Evolutionary conservation across 2,888 invertebrate genomes (phyloP), one percentile per base, ranked within the genome.

Genomic region (Caenorhabditis angaria): DNA sequence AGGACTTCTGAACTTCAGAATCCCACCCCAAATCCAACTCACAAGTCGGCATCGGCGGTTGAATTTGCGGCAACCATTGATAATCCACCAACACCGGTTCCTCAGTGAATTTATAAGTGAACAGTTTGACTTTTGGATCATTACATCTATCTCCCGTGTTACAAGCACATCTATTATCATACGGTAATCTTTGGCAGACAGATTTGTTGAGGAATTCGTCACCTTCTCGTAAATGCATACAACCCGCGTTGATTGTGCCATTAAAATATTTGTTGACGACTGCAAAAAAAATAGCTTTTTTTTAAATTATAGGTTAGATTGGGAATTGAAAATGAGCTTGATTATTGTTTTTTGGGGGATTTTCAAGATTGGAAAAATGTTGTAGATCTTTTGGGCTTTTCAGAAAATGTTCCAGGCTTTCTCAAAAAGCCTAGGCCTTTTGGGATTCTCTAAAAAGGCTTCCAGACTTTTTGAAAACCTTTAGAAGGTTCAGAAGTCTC

Each of bases 261-360:
- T 81, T 81, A 64, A 78, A 79, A 64, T 61, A 73, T 41, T 75
- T 74, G 62, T 79, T 81, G 25, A 79, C 76, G 3, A 81, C 81
- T 81, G 54, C 27, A 78, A 60, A 29, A 28, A 48, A 59, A 2
- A 20, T 25, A 10, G 25, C n/a, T 55, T 55, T 32, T 8, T 8
- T 24, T 25, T 14, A 24, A 2, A n/a, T 47, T 18, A 20, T 10
- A 8, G 5, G 2, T 29, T 12, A 12, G 12, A 12, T 41, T 8
- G 53, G 14, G 35, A 4, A 35, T 25, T 8, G 12, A 8, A 25
- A 20, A 2, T 8, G n/a, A 24, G 51, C 20, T 10, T 12, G n/a
- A 35, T 10, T 10, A 10, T 10, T 14, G 6, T 35, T 35, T 14
- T 35, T 35, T 35, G 6, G 14, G 14, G 6, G 14, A 35, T 10